These are phyloP conservation scores for Hapalemur alaotrensis DNA, from an alignment of 2,797 vertebrate species.

Conservation along the genomic window DNA sequence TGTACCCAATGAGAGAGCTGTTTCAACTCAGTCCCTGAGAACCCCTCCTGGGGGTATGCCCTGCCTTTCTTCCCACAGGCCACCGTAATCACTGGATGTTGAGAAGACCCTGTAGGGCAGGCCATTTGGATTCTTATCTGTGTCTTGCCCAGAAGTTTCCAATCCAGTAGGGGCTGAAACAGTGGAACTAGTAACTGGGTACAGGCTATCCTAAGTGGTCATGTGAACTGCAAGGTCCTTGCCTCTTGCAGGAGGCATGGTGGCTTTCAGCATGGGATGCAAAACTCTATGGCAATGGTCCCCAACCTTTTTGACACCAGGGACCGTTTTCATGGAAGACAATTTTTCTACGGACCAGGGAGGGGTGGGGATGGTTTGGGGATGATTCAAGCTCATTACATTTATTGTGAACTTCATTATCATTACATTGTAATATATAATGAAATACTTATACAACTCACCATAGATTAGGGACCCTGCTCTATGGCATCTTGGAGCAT, in stretches of 20 bases:
- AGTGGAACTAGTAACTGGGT: background rate
- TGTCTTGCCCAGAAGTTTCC: background rate
- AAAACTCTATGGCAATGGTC: background rate
- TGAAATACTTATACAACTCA: too few relatives aligned
- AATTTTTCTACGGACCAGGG: too few relatives aligned
- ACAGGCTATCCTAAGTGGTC: background rate
- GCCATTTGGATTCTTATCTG: background rate
- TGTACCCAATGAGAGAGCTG: background rate
- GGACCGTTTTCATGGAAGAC: too few relatives aligned
- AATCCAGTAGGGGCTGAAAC: background rate
- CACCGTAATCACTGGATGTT: background rate
- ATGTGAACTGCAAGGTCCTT: background rate
- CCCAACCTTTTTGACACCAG: too few relatives aligned
- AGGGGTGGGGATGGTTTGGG: too few relatives aligned
- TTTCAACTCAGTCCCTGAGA: background rate
- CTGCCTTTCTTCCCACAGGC: background rate
- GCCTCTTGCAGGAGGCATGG: background rate
- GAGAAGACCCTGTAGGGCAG: background rate
- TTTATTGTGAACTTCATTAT: too few relatives aligned
- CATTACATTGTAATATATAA: too few relatives aligned
- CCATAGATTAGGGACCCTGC: too few relatives aligned
- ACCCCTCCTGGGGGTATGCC: fast-evolving
- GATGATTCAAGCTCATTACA: too few relatives aligned
- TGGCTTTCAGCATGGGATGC: background rate
- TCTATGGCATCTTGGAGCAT: background rate